phyloP scores from a whole-genome alignment of 2,797 vertebrate species.

The Streptopelia turtur region DNA sequence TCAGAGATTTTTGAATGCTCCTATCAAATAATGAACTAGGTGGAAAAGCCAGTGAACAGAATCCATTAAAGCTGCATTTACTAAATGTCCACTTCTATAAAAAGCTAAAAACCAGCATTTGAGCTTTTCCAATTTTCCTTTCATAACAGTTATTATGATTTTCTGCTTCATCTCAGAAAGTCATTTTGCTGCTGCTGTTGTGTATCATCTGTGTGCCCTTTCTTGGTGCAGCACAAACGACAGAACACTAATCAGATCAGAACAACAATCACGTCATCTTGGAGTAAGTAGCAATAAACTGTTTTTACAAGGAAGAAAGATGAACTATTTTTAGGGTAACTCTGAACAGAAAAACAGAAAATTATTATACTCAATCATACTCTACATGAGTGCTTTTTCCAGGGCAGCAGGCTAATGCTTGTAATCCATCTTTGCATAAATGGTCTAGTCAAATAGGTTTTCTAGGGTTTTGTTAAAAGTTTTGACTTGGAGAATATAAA shows the following conservation, averaged over 20 bases:
- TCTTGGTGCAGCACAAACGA: slow-evolving; percentile 50
- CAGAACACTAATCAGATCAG: slow-evolving; percentile 58
- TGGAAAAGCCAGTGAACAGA: slow-evolving; percentile 57
- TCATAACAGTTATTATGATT: slow-evolving; percentile 69
- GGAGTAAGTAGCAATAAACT: slow-evolving; percentile 52
- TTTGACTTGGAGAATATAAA: neutral
- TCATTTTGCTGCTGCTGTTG: slow-evolving; percentile 60
- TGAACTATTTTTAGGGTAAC: slow-evolving; percentile 52
- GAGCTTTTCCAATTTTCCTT: slow-evolving; percentile 60
- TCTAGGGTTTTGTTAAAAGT: neutral
- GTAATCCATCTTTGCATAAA: neutral
- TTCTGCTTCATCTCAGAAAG: slow-evolving; percentile 74
- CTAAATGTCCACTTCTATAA: slow-evolving; percentile 68
- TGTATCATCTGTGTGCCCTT: slow-evolving; percentile 63
- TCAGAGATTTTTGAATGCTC: neutral
- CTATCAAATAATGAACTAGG: slow-evolving; percentile 11
- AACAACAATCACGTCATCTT: slow-evolving; percentile 61
- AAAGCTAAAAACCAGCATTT: slow-evolving; percentile 66
- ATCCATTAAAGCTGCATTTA: slow-evolving; percentile 58
- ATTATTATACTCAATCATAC: neutral
- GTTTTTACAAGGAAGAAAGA: slow-evolving; percentile 52
- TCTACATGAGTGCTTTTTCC: neutral
- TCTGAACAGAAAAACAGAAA: slow-evolving; percentile 43
- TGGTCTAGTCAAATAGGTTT: neutral
- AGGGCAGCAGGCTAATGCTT: neutral